Conservation (phyloP, 1,140 invertebrate species). For the Eubasilissa regina region DNA sequence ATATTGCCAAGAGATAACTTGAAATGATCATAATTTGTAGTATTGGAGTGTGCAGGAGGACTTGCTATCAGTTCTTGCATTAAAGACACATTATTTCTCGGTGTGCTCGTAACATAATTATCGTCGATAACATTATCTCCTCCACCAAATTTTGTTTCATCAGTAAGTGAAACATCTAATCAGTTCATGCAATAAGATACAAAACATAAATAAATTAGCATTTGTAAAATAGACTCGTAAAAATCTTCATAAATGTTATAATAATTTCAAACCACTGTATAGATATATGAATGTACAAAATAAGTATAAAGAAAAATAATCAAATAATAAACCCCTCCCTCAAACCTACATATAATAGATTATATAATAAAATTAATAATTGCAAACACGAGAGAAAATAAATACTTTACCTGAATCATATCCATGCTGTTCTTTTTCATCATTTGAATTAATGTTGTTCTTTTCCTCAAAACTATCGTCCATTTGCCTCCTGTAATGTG, state of each 20-base stretch:
- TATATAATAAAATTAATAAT: too few species aligned
- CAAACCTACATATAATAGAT: too few species aligned
- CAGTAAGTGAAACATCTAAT: constrained; percentile 18
- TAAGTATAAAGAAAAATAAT: too few species aligned
- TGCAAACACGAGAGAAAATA: not conserved
- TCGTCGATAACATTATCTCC: not conserved
- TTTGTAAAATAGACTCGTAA: not conserved
- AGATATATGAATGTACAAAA: too few species aligned
- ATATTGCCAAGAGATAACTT: constrained; percentile 4
- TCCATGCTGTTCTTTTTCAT: too few species aligned
- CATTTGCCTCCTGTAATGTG: not conserved
- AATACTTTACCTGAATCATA: constrained; percentile 6
- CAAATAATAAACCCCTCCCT: too few species aligned
- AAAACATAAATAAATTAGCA: constrained; percentile 27
- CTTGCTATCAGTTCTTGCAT: constrained; percentile 38
- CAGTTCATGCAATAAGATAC: constrained; percentile 20
- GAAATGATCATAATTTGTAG: constrained; percentile 26
- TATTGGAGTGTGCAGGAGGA: not conserved
- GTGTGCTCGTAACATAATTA: constrained; percentile 37
- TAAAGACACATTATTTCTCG: constrained; percentile 39
- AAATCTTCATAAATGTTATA: too few species aligned
- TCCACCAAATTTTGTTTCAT: constrained; percentile 6
- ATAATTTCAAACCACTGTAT: too few species aligned
- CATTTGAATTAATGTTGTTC: not conserved
- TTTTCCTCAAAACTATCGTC: constrained; percentile 31